phyloP scores from a whole-genome alignment of 2,888 invertebrate genomes.

The Lymantria dispar region DNA sequence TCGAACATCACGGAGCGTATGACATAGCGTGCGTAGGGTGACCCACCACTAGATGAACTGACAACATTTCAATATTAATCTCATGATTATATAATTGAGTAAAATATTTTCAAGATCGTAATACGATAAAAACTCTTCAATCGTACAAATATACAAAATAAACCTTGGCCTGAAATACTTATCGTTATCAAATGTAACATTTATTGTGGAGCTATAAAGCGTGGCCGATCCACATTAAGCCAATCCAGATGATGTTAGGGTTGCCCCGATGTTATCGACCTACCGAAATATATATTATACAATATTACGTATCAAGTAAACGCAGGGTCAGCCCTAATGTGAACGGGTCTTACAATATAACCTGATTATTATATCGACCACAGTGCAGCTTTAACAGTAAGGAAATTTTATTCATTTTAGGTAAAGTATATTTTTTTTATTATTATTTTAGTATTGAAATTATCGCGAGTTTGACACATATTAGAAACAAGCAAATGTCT shows the following conservation, averaged over 20 bases:
- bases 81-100: too few relatives aligned
- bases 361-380: slow-evolving; percentile 15
- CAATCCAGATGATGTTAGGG: slow-evolving; percentile 13
- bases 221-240: neutral
- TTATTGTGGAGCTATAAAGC: neutral
- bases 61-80: too few relatives aligned
- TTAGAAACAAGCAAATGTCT: too few relatives aligned
- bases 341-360: slow-evolving; percentile 21
- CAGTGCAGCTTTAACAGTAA: slow-evolving; percentile 2
- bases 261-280: slow-evolving; percentile 11
- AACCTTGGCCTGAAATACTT: neutral
- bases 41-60: too few relatives aligned
- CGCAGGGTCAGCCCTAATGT: slow-evolving; percentile 15
- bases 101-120: too few relatives aligned
- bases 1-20: too few relatives aligned
- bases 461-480: too few relatives aligned
- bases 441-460: too few relatives aligned
- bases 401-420: neutral
- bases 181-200: slow-evolving; percentile 2
- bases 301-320: slow-evolving; percentile 5
- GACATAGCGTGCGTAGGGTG: too few relatives aligned
- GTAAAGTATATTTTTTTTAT: too few relatives aligned
- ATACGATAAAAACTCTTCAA: too few relatives aligned
- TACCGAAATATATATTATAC: slow-evolving; percentile 1
- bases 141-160: neutral